These are phyloP conservation scores for Tachysurus vachellii DNA, from an alignment of 2,113 vertebrate species.

Conservation along the genomic window DNA sequence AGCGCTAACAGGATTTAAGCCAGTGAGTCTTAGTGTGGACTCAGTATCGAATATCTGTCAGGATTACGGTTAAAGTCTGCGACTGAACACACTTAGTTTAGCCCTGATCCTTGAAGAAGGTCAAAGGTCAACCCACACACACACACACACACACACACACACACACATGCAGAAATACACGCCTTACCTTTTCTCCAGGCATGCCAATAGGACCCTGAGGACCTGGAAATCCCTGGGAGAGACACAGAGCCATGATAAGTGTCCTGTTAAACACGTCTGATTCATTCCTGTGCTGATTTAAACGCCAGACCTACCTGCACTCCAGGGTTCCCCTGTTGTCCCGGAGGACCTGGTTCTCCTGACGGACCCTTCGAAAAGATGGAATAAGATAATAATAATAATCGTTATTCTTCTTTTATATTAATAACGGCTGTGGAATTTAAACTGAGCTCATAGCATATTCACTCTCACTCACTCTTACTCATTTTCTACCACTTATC, in stretches of 20 bases:
- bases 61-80: conserved; percentile 53
- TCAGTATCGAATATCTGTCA: conserved; percentile 70
- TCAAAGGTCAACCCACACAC: conserved; percentile 51
- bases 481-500: too few species aligned
- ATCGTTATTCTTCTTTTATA: conserved; percentile 5
- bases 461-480: too few species aligned
- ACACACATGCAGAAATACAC: background rate
- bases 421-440: background rate
- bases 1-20: conserved; percentile 26
- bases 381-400: too few species aligned
- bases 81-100: conserved; percentile 49
- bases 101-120: conserved; percentile 53
- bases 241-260: background rate
- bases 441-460: background rate
- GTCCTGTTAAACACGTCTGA: background rate
- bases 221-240: conserved; percentile 82
- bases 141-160: too few species aligned
- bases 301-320: conserved; percentile 71
- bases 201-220: conserved; percentile 85
- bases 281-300: conserved; percentile 13
- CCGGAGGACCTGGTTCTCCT: conserved; percentile 83
- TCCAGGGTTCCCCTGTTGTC: conserved; percentile 90
- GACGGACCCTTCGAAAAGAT: conserved; percentile 75
- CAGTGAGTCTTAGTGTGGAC: conserved; percentile 14
- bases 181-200: conserved; percentile 88